Evolutionary conservation across 2,113 vertebrate genomes (phyloP).

Genomic region (Chionis minor): DNA sequence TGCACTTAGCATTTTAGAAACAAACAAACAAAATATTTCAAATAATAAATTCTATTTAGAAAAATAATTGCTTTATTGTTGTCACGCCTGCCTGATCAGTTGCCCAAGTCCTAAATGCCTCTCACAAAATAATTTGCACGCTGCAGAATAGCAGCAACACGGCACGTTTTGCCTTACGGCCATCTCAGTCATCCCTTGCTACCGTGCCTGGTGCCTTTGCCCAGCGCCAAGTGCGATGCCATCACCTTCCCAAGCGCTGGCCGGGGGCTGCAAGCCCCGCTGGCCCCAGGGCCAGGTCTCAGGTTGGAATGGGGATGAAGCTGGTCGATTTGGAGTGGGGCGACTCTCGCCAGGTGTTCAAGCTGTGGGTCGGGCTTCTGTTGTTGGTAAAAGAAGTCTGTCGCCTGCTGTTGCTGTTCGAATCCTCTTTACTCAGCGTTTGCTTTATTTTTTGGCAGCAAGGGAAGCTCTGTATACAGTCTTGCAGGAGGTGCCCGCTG

Average conservation of each 20-base stretch:
- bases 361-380: conserved; percentile 84
- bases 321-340: conserved; percentile 72
- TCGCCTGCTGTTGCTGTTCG: conserved; percentile 85
- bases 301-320: conserved; percentile 78
- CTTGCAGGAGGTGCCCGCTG: conserved; percentile 93
- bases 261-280: neutral
- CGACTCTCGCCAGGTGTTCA: conserved; percentile 80
- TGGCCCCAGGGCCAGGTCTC: neutral
- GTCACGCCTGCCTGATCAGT: neutral
- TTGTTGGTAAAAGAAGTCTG: conserved; percentile 86
- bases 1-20: neutral
- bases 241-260: neutral
- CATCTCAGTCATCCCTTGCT: neutral
- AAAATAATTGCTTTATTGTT: conserved; percentile 46
- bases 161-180: neutral
- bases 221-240: neutral
- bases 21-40: neutral
- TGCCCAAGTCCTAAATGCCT: conserved; percentile 10
- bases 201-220: neutral
- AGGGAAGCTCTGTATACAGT: conserved; percentile 85
- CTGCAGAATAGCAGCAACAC: conserved; percentile 7
- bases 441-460: conserved; percentile 77
- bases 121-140: neutral
- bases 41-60: conserved; percentile 13
- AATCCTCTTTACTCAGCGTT: conserved; percentile 85